Evolutionary conservation across 2,888 invertebrate genomes (phyloP), one percentile per base, ranked within the genome.

Genomic region (Epirrhoe tristata): DNA sequence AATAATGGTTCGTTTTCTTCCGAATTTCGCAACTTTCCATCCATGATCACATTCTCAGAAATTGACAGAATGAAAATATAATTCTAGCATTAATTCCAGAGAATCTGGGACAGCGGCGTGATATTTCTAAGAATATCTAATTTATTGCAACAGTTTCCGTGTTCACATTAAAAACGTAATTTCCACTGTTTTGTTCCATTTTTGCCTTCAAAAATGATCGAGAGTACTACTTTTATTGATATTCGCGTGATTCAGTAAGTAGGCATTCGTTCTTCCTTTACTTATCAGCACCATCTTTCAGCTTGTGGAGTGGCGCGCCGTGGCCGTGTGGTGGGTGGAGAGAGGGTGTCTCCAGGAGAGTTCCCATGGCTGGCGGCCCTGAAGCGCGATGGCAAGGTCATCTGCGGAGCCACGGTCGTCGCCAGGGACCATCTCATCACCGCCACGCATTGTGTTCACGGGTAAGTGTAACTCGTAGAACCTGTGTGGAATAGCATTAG

Each of bases 331-430:
- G 96, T 97, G 5, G 97, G 97, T 32, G 97, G 97, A 3, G 93
- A 94, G 55, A 89, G 94, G 17, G 94, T 96, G 0, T 92, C 93
- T 61, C 94, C 95, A 7, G 95, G 96, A 71, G 96, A 96, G 82
- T 96, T 96, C 78, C 97, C 97, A 0, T 97, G 97, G 97, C 91
- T 97, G 69, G 96, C 95, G 0, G 96, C 96, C 10, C 89, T 97
- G 69, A 94, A 94, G 75, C 93, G 94, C 71, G 94, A 95, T 69
- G 96, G 96, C 8, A 93, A 92, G 73, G 96, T 96, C 78, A 95
- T 96, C 81, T 97, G 97, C 78, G 97, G 96, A 7, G 96, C 96
- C 56, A 95, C 96, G 4, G 94, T 97, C 60, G 95, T 97, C 73
- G 96, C 96, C 8, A 91, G 94, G 51, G 94, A 94, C 77, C 96